Evolutionary conservation across 1,140 invertebrate genomes (phyloP).

Genomic region (Lepidostoma basale): DNA sequence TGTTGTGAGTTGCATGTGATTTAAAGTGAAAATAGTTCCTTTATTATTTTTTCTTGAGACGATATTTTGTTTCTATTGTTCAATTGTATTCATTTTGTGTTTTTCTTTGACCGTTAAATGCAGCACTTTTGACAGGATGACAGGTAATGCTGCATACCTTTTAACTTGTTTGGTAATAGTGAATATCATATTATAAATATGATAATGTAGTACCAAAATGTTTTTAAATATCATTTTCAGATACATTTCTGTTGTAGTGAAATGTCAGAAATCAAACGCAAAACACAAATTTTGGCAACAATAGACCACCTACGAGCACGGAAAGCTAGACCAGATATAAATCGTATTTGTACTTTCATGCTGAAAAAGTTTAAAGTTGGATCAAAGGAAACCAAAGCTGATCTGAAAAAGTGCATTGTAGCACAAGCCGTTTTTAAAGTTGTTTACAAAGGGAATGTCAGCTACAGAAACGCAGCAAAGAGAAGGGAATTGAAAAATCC

Average conservation of each 20-base stretch:
- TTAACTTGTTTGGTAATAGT: not conserved
- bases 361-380: conserved; percentile 75
- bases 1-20: too few relatives aligned
- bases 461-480: conserved; percentile 82
- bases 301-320: conserved; percentile 81
- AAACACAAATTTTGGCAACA: conserved; percentile 78
- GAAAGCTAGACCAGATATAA: conserved; percentile 82
- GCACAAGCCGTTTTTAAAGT: conserved; percentile 80
- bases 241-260: conserved; percentile 12
- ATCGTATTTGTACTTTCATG: conserved; percentile 82
- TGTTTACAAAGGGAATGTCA: conserved; percentile 84
- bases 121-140: conserved; percentile 4
- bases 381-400: conserved; percentile 72
- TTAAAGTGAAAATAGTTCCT: too few relatives aligned
- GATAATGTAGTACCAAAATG: not conserved
- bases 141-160: not conserved
- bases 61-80: too few relatives aligned
- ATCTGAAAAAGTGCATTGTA: conserved; percentile 77
- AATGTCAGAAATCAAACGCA: conserved; percentile 66
- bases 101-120: too few relatives aligned
- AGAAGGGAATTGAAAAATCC: conserved; percentile 54
- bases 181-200: not conserved
- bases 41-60: too few relatives aligned
- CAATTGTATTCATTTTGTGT: too few relatives aligned
- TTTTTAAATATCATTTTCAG: not conserved